Percentiles rank a stretch among this genome's conserved stretches.
These are phyloP conservation scores for Cliona cf. orientalis DNA, from an alignment of 37 sponge, comb jelly and placozoan species.

Conservation along the genomic window DNA sequence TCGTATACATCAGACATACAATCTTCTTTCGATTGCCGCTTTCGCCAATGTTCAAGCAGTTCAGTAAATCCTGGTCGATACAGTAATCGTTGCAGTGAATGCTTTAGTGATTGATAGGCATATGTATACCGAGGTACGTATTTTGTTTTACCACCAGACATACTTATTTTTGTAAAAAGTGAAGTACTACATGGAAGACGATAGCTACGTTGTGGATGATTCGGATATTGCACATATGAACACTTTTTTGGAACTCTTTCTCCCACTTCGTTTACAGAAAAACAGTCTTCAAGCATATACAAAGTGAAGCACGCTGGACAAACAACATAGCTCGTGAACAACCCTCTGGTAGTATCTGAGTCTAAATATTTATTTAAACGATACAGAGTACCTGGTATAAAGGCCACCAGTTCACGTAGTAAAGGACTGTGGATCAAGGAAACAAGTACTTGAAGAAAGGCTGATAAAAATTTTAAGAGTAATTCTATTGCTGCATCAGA, in stretches of 20 bases:
- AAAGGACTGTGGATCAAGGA: neutral
- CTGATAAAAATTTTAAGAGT: neutral
- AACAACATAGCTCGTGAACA: neutral
- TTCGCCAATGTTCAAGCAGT: conserved; percentile 11
- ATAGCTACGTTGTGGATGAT: neutral
- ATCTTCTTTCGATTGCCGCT: neutral
- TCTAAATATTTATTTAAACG: neutral
- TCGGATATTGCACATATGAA: neutral
- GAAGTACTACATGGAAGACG: neutral
- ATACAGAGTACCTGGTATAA: neutral
- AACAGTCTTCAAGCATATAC: neutral
- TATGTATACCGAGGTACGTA: conserved; percentile 8
- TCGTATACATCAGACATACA: neutral
- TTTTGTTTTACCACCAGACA: neutral
- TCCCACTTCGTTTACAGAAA: neutral
- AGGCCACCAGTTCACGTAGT: neutral
- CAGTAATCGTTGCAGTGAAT: conserved; percentile 15
- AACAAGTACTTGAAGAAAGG: neutral
- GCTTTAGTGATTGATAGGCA: conserved; percentile 14
- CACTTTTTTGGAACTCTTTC: neutral
- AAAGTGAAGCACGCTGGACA: conserved; percentile 23
- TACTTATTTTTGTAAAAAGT: conserved; percentile 24
- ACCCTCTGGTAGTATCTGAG: neutral
- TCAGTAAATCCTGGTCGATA: conserved; percentile 17
- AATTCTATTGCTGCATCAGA: neutral